Base-by-base conservation (phyloP, 1,140 invertebrate genomes). In the Trichonephila inaurata region DNA sequence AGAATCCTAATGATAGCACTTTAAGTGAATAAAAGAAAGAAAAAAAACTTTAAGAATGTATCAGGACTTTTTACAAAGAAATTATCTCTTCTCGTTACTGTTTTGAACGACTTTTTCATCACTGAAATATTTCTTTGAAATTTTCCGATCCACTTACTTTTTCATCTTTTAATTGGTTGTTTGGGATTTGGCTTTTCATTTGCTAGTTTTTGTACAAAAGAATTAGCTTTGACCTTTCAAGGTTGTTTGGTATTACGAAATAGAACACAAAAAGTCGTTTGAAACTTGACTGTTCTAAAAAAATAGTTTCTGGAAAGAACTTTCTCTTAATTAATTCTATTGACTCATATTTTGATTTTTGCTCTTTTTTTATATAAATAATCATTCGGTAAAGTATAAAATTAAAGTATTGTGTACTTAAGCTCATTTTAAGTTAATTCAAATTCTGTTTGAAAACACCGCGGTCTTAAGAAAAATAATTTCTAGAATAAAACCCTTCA, bases 121-220 rank as follows among this genome's bases (percentile, higher is more conserved):
- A 69, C 6, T 69, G 12, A 69, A 69, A n/a, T 10, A 69, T 69
- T 51, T 69, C 66, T 69, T 24, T 24, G n/a, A 69, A 24, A 69
- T 69, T 69, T 69, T 24, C 66, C 66, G 66, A 24, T 69, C 66
- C 66, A n/a, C 21, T n/a, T 8, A 24, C 18, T 64, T 18, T 64
- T 64, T 64, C 62, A 24, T 69, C 66, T 69, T 86, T 60, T 86
- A 86, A 86, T 86, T 86, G 58, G 33, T 83, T 83, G 40, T 51
- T 83, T 83, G 18, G 8, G 5, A 86, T 60, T 16, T 16, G 8
- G 5, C n/a, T 18, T 86, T 86, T 18, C 18, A 82, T 82, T 40
- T 82, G 33, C 24, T 58, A 28, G 12, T 86, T 86, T 44, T 86
- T 86, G 12, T 51, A 21, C 51, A 12, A 44, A 21, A 24, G n/a